A percentile compares a stretch with the other conserved stretches of the same genome.
phyloP scores from a whole-genome alignment of 2,888 invertebrate species.

The Galerucella nymphaeae region DNA sequence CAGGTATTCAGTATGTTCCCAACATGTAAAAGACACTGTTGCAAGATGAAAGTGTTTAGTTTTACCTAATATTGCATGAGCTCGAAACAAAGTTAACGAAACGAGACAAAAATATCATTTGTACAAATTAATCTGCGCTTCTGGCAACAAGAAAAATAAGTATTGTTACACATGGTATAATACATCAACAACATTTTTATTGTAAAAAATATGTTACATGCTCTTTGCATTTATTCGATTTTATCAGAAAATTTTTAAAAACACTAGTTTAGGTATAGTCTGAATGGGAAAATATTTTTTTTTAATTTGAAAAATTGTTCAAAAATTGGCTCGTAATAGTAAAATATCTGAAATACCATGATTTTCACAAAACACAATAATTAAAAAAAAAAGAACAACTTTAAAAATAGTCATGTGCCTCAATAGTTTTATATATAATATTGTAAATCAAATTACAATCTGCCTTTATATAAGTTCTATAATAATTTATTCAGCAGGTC shows the following conservation, averaged over 20 bases:
- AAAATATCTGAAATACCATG: slow-evolving; percentile 38
- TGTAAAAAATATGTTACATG: too few species aligned
- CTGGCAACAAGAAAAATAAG: too few species aligned
- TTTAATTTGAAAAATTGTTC: neutral
- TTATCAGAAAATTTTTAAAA: neutral
- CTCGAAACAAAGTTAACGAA: too few species aligned
- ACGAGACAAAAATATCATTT: too few species aligned
- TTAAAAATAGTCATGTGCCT: slow-evolving; percentile 48
- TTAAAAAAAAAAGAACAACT: slow-evolving; percentile 44
- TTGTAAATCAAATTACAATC: slow-evolving; percentile 37
- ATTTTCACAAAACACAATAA: slow-evolving; percentile 44
- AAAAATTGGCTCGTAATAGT: slow-evolving; percentile 5
- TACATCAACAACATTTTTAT: neutral
- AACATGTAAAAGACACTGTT: too few species aligned
- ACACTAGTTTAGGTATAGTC: neutral
- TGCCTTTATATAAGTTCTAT: slow-evolving; percentile 36
- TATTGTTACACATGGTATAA: too few species aligned
- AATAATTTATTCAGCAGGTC: slow-evolving; percentile 17
- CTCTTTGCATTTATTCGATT: too few species aligned
- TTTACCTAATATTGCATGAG: too few species aligned
- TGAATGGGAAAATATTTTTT: neutral
- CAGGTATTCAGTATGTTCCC: too few species aligned
- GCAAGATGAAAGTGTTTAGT: too few species aligned
- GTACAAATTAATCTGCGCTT: too few species aligned
- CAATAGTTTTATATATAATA: slow-evolving; percentile 40